Base-by-base conservation (phyloP, 2,888 invertebrate species). In the Drosophila ustulata region DNA sequence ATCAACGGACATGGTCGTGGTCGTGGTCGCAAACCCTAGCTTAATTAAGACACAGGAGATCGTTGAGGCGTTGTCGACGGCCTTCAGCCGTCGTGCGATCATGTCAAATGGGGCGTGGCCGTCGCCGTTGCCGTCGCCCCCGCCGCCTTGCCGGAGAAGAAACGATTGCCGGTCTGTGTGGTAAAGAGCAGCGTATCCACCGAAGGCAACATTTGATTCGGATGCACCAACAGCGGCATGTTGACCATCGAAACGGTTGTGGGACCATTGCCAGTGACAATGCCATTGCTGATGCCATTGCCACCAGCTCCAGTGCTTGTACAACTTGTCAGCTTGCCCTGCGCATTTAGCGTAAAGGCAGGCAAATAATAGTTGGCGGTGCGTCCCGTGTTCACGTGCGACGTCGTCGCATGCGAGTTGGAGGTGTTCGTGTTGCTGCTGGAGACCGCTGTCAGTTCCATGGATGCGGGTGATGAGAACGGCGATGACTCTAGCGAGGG, bases 401-500 rank as follows among this genome's bases (percentile, higher is more conserved):
- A 39, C 6, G 68, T 50, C 11, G 61, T 43, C 6, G 68, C 51
- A n/a, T 69, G 45, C 6, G 76, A 58, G 37, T 52, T 66, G 23
- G 53, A 56, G 47, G 63, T 49, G 37, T 63, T 47, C 39, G 63
- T 49, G 37, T 37, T 37, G 37, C 37, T 37, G 37, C 53, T 75
- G 41, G 75, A 75, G 4, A 81, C 82, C 8, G 79, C 88, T 13
- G 85, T 74, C 66, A 91, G 67, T 69, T 91, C 91, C 67, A 91
- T 89, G 1, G 92, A 92, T 3, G 92, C 91, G 37, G 91, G 91
- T 30, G 92, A 92, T 5, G 91, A 91, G 62, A 90, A 91, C 28
- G 92, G 92, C 3, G 92, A 92, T 23, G 92, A 92, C 56, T 91
- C 91, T 3, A 91, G 75, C 3, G 91, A 91, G 8, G 91, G 91